Percentiles rank a stretch among this genome's conserved stretches.
phyloP scores from a whole-genome alignment of 92 coral and sea anemone genomes.

The Nematostella vectensis region DNA sequence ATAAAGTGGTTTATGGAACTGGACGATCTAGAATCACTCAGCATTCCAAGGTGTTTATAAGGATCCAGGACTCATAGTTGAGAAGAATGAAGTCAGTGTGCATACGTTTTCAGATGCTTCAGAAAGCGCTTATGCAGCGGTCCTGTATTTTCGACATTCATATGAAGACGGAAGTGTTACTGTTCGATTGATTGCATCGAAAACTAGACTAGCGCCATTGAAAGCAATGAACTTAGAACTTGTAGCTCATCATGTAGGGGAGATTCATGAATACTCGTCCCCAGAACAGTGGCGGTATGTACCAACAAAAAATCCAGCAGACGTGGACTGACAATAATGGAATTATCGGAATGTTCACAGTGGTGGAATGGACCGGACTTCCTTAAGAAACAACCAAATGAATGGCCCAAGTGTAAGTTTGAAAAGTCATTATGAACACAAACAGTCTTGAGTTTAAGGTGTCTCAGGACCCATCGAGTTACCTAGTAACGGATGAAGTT shows the following conservation, averaged over 20 bases:
- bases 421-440: conserved; percentile 3
- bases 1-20: conserved; percentile 6
- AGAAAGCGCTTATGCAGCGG: conserved; percentile 45
- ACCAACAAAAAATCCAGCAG: conserved; percentile 57
- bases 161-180: conserved; percentile 14
- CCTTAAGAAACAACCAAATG: conserved; percentile 12
- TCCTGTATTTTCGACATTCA: conserved; percentile 16
- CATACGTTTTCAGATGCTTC: conserved; percentile 47
- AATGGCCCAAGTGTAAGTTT: conserved; percentile 26
- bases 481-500: neutral
- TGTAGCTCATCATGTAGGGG: conserved; percentile 47
- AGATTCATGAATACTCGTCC: conserved; percentile 36
- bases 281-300: conserved; percentile 52
- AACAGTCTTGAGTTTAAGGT: neutral
- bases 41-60: conserved; percentile 20
- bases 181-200: conserved; percentile 30
- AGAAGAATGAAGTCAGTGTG: no score
- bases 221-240: conserved; percentile 57
- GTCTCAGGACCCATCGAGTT: conserved; percentile 1
- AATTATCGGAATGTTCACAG: conserved; percentile 13
- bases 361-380: conserved; percentile 55
- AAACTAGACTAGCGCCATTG: conserved; percentile 51
- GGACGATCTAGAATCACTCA: neutral
- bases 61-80: neutral
- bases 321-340: conserved; percentile 32